Evolutionary conservation across 2,888 invertebrate genomes (phyloP), one percentile per base, ranked within the genome.

Genomic region (Rhagophthalmus giganteus): DNA sequence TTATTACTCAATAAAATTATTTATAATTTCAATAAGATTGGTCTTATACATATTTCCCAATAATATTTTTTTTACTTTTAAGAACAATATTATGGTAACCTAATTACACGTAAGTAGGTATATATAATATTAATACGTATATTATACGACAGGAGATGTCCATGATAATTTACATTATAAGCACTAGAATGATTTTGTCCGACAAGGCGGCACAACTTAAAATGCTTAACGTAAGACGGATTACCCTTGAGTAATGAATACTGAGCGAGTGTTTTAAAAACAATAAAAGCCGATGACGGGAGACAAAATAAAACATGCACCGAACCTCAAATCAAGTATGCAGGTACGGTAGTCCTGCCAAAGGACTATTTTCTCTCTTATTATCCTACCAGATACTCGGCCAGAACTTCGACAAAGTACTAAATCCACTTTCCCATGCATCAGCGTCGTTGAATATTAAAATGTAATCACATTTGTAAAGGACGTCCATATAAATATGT

Each of bases 391-490:
- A 53, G 53, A 55, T 52, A 57, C 55, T 54, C 52, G 51, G 28
- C 32, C 31, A 50, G 57, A 58, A 60, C 59, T 61, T 62, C 60
- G 61, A 65, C 63, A 63, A 60, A 60, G 65, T 58, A 63, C 59
- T 65, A 66, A 65, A 65, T 60, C 63, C 61, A 59, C 62, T 63
- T 64, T 63, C 65, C 60, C 66, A 66, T 66, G 63, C 64, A 65
- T 65, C 59, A 57, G 42, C 59, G 56, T 67, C 69, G 70, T 71
- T 57, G 63, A 70, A 70, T 69, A 68, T 71, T 71, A 69, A 71
- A 70, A 70, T 69, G 66, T 71, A 71, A 71, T 70, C 71, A 69
- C 71, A 69, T 70, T 71, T 69, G 67, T 68, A 70, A 71, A 66
- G 64, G 64, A 64, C 63, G 64, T 62, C 63, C 61, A 61, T 56